phyloP scores from a whole-genome alignment of 2,113 vertebrate genomes.

The Perognathus longimembris region DNA sequence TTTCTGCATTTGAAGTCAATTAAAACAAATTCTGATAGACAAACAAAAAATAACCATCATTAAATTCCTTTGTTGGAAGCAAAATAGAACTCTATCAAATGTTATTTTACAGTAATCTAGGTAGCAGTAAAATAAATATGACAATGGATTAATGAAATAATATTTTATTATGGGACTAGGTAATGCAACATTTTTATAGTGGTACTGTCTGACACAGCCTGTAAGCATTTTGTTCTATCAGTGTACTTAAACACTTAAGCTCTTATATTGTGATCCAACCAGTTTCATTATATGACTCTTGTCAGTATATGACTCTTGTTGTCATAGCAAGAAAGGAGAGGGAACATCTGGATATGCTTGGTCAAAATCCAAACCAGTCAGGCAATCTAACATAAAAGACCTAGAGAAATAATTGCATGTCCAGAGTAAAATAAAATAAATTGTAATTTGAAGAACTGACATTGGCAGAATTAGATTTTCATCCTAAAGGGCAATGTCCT shows the following conservation, averaged over 20 bases:
- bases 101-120: background rate
- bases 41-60: background rate
- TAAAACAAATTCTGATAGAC: background rate
- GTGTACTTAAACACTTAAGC: background rate
- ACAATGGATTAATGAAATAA: background rate
- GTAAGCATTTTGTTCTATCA: background rate
- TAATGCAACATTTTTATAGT: background rate
- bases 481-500: background rate
- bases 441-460: background rate
- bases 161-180: background rate
- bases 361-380: background rate
- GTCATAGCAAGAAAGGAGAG: background rate
- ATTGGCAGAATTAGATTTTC: slow-evolving; percentile 19
- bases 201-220: background rate
- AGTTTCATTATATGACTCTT: background rate
- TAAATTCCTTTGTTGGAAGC: background rate
- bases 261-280: background rate
- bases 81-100: background rate
- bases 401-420: background rate
- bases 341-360: background rate
- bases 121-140: background rate
- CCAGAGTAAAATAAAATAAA: background rate
- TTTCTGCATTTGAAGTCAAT: background rate
- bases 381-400: background rate
- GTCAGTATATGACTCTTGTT: background rate